Evolutionary conservation across 2,797 vertebrate species (phyloP).

Genomic region (Remorina albescens): DNA sequence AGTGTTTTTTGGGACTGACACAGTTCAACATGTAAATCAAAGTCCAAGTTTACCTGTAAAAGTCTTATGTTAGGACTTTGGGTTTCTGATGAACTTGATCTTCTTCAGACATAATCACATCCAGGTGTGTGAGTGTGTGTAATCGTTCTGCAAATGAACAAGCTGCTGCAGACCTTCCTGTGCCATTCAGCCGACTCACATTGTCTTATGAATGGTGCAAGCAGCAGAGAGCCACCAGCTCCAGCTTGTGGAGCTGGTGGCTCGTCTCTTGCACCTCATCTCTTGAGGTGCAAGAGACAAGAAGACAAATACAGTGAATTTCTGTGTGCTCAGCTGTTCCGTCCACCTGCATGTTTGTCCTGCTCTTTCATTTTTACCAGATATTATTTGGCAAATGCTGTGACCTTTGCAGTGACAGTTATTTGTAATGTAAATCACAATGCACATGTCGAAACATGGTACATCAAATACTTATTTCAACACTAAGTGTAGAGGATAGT

Average conservation of each 20-base stretch:
- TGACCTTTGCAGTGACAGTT: background rate
- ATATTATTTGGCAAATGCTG: background rate
- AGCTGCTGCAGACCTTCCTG: no score
- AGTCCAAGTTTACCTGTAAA: no score
- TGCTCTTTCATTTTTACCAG: background rate
- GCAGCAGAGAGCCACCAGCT: no score
- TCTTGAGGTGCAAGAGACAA: background rate
- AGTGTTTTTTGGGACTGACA: slow-evolving; percentile 70
- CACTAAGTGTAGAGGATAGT: background rate
- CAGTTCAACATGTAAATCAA: no score
- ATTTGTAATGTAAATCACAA: accelerated
- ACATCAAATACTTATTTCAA: background rate
- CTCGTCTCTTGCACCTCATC: no score
- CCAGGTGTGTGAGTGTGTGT: slow-evolving; percentile 79
- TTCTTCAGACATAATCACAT: slow-evolving; percentile 90
- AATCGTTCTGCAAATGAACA: background rate
- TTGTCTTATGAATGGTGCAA: no score
- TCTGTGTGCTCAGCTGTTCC: background rate
- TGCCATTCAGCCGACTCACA: no score
- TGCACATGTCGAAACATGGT: background rate
- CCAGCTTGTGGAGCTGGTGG: no score
- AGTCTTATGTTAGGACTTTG: slow-evolving; percentile 50
- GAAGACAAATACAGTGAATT: background rate
- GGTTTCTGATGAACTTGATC: slow-evolving; percentile 90
- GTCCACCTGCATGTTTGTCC: background rate